Percentiles rank a stretch among this genome's conserved stretches.
These are phyloP conservation scores for Embiotoca jacksoni DNA, from an alignment of 2,113 vertebrate species.

Conservation along the genomic window DNA sequence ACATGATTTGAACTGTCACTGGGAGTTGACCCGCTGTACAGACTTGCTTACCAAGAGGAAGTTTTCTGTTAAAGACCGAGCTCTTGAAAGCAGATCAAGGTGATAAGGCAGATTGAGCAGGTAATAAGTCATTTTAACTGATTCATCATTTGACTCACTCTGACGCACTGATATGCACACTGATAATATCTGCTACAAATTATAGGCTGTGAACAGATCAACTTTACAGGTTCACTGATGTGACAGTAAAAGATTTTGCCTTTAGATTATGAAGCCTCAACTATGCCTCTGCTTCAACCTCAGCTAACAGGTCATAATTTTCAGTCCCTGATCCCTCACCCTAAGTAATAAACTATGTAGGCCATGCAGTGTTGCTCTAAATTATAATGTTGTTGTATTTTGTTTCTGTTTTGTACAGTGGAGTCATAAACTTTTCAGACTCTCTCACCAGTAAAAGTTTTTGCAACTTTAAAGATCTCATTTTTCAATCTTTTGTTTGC, in stretches of 20 bases:
- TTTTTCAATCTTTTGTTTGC: too few relatives aligned
- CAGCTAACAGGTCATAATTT: background rate
- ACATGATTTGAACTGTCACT: conserved; percentile 63
- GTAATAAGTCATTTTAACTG: conserved; percentile 71
- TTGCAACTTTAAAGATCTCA: background rate
- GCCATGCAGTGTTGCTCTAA: too few relatives aligned
- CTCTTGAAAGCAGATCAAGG: conserved; percentile 65
- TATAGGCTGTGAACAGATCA: conserved; percentile 65
- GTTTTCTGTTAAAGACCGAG: conserved; percentile 51
- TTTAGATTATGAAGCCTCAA: conserved; percentile 33
- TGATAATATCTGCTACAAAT: conserved; percentile 74
- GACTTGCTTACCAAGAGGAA: conserved; percentile 60
- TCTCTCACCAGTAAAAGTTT: background rate
- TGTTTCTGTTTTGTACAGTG: background rate
- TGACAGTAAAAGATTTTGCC: conserved; percentile 61
- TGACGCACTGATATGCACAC: conserved; percentile 56
- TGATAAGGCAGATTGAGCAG: conserved; percentile 64
- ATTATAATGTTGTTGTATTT: too few relatives aligned
- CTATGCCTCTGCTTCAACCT: conserved; percentile 30
- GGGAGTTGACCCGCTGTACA: conserved; percentile 38
- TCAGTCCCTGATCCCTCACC: background rate
- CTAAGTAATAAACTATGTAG: background rate
- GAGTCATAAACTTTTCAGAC: background rate
- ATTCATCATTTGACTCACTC: conserved; percentile 57
- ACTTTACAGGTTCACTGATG: conserved; percentile 66